Percentiles rank a stretch among this genome's conserved stretches.
phyloP scores from a whole-genome alignment of 2,113 vertebrate species.

The Accipiter cooperii region DNA sequence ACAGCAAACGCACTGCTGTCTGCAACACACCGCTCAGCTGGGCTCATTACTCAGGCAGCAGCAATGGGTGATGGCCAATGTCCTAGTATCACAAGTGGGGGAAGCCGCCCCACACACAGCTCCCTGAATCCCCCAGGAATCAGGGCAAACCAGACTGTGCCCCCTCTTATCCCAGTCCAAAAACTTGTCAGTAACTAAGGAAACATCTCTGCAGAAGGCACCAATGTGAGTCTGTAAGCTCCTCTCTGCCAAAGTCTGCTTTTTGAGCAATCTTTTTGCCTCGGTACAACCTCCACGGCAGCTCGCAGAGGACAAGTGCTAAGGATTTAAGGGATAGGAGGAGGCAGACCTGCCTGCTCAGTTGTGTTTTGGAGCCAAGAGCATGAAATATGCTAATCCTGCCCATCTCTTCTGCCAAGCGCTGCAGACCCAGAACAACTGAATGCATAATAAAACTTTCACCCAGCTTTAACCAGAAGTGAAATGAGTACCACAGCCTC shows the following conservation, averaged over 20 bases:
- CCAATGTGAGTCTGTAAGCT: background rate
- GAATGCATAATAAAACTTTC: conserved; percentile 15
- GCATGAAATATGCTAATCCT: conserved; percentile 13
- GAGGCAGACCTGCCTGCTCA: background rate
- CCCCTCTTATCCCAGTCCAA: background rate
- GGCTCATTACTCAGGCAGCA: background rate
- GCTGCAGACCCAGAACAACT: background rate
- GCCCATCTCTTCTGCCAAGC: background rate
- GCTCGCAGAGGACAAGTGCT: background rate
- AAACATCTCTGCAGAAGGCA: background rate
- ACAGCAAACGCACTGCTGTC: background rate
- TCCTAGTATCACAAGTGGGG: fast-evolving
- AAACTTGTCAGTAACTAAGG: background rate
- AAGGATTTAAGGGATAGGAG: background rate
- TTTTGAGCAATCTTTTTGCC: background rate
- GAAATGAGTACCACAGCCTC: background rate
- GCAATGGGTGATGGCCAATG: fast-evolving
- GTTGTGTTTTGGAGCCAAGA: background rate
- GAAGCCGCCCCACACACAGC: fast-evolving
- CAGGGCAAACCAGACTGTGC: background rate
- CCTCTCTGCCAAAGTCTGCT: background rate
- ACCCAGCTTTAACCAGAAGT: background rate
- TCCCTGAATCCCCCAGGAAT: background rate
- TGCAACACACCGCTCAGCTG: background rate
- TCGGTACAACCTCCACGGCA: background rate